A percentile compares a stretch with the other conserved stretches of the same genome.
Conservation (phyloP, 2,113 vertebrate genomes). For the Pluvialis apricaria region DNA sequence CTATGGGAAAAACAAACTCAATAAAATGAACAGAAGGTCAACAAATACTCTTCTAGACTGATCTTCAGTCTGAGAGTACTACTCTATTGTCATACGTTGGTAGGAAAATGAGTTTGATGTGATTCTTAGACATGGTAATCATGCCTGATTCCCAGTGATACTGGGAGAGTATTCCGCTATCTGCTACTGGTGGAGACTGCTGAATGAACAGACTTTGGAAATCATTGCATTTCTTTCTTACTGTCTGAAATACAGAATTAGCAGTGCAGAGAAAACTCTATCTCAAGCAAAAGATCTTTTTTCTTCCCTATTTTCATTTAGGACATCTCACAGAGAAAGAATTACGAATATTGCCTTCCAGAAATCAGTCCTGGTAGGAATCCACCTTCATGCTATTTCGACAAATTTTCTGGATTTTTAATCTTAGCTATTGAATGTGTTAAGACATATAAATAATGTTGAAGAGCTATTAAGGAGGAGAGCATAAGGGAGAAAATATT, state of each 20-base stretch:
- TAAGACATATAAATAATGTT: not conserved
- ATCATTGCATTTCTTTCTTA: not conserved
- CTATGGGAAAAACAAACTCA: not conserved
- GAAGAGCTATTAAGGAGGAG: not conserved
- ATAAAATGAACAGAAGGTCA: not conserved
- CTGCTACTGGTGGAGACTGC: not conserved
- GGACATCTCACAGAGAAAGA: not conserved
- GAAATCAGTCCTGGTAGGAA: not conserved
- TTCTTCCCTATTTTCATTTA: not conserved
- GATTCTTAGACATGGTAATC: not conserved
- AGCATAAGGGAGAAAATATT: not conserved
- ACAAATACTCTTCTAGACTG: not conserved
- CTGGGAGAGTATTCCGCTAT: not conserved
- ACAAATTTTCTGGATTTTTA: not conserved
- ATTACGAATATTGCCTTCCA: not conserved
- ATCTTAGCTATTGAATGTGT: not conserved
- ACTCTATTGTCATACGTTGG: not conserved
- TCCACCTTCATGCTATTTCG: not conserved
- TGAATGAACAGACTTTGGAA: not conserved
- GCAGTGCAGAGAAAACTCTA: not conserved
- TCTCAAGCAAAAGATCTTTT: not conserved
- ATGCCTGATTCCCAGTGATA: not conserved
- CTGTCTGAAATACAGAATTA: not conserved
- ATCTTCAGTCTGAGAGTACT: not conserved
- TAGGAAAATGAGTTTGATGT: not conserved